Percentiles rank a stretch among this genome's conserved stretches.
These are phyloP conservation scores for Tricholauxania praeusta DNA, from an alignment of 2,888 invertebrate species.

Conservation along the genomic window DNA sequence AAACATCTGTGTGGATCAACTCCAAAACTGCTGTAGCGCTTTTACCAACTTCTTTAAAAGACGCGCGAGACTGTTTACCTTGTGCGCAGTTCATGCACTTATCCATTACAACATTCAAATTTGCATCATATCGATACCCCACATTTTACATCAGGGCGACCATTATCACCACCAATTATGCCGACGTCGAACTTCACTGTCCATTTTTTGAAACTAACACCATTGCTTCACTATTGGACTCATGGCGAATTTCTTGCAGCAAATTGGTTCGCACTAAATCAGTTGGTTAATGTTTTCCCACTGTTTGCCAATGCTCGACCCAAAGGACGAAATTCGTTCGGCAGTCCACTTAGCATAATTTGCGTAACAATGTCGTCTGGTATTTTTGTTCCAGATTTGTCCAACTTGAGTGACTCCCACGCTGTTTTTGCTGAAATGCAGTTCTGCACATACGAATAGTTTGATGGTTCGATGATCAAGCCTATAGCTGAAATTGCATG, in stretches of 20 bases:
- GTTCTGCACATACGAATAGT: conserved; percentile 39
- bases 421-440: conserved; percentile 35
- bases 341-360: conserved; percentile 11
- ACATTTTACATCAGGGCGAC: conserved; percentile 18
- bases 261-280: conserved; percentile 39
- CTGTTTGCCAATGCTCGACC: conserved; percentile 35
- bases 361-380: conserved; percentile 33
- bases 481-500: conserved; percentile 41
- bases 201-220: conserved; percentile 39
- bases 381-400: conserved; percentile 37
- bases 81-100: conserved; percentile 29
- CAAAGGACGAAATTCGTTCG: conserved; percentile 37
- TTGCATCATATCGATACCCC: conserved; percentile 36
- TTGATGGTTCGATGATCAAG: conserved; percentile 30
- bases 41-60: conserved; percentile 30
- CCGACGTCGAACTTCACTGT: conserved; percentile 37
- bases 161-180: conserved; percentile 32
- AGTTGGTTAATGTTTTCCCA: conserved; percentile 33
- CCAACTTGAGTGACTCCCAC: conserved; percentile 34
- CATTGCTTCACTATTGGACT: conserved; percentile 18
- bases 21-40: conserved; percentile 31
- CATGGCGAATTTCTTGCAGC: conserved; percentile 28
- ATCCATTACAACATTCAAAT: conserved; percentile 26
- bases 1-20: conserved; percentile 37
- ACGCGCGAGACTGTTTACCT: conserved; percentile 35